Conservation (phyloP, 2,888 invertebrate species). For the Apodemia duryi region DNA sequence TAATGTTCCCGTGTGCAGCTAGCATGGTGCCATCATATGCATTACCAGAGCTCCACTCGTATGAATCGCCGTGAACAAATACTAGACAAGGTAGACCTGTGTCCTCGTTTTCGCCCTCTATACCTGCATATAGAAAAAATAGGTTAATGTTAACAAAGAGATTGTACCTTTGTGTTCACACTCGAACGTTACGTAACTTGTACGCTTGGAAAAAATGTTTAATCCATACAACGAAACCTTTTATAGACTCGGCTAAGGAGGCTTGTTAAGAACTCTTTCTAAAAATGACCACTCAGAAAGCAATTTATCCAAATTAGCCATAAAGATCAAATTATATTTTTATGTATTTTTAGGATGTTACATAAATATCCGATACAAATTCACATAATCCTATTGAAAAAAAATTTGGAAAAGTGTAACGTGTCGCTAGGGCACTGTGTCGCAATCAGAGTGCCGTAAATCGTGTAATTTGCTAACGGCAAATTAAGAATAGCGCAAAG, state of each 20-base stretch:
- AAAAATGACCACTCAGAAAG: too few species aligned
- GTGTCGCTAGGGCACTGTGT: too few species aligned
- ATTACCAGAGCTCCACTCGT: constrained; percentile 98
- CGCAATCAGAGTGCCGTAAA: too few species aligned
- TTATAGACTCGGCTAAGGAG: neutral
- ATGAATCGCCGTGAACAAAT: constrained; percentile 96
- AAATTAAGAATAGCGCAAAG: too few species aligned
- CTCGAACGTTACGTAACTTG: constrained; percentile 3
- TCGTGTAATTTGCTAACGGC: too few species aligned
- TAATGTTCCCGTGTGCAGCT: constrained; percentile 93
- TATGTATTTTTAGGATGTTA: too few species aligned
- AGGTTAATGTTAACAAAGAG: constrained; percentile 8
- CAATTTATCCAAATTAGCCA: too few species aligned
- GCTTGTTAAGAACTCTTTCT: neutral
- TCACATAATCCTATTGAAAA: too few species aligned
- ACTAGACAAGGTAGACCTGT: constrained; percentile 88
- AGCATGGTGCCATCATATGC: constrained; percentile 97
- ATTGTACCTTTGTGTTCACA: constrained; percentile 4
- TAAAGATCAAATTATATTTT: too few species aligned
- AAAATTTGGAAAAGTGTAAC: too few species aligned
- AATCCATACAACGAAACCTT: neutral
- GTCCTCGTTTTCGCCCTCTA: constrained; percentile 65
- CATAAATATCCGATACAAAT: too few species aligned
- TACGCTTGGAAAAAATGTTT: constrained; percentile 2
- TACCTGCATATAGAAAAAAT: constrained; percentile 38